Base-by-base conservation (phyloP, 2,888 invertebrate genomes). In the Tachystola acroxantha region DNA sequence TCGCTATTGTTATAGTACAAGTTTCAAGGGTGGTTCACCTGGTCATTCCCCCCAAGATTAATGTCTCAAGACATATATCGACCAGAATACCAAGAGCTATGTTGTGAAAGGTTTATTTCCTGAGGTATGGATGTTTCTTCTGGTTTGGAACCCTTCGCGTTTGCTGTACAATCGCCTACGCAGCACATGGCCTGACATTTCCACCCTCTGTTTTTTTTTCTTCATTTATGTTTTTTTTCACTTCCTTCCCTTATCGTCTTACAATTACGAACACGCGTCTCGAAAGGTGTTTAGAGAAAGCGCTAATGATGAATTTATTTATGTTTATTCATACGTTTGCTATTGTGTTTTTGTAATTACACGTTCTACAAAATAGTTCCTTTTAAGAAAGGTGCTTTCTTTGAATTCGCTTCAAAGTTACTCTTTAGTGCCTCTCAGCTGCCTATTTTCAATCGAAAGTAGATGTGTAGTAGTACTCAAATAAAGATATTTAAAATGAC, bases 161-260 rank as follows among this genome's bases (percentile, higher is more conserved):
- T 16, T 16, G 11, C 10, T 20, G 39, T 29, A 25, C 34, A 36
- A 38, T 36, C 34, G 20, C 41, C 31, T 39, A 39, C 35, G 34
- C 37, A n/a, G 29, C 39, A 43, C 35, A 39, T 43, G 39, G 32
- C 32, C 32, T 43, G 43, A 57, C 58, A 63, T 63, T 61, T 63
- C 53, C 49, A 60, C 58, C 43, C 39, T 26, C 10, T 37, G 16
- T 37, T 35, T 37, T 39, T 33, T 20, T 22, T 27, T 19, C 10
- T 10, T 32, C n/a, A n/a, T n/a, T n/a, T n/a, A n/a, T n/a, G 9
- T 29, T 36, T 42, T 39, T 39, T 34, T 39, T 28, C 2, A 32
- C 29, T 43, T 37, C 43, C 37, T 39, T 37, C 32, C 34, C 39
- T 43, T 37, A 34, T 43, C 36, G 28, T 36, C 27, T 32, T 32